Evolutionary conservation across 2,888 invertebrate genomes (phyloP).

Genomic region (Stenodema calcarata): DNA sequence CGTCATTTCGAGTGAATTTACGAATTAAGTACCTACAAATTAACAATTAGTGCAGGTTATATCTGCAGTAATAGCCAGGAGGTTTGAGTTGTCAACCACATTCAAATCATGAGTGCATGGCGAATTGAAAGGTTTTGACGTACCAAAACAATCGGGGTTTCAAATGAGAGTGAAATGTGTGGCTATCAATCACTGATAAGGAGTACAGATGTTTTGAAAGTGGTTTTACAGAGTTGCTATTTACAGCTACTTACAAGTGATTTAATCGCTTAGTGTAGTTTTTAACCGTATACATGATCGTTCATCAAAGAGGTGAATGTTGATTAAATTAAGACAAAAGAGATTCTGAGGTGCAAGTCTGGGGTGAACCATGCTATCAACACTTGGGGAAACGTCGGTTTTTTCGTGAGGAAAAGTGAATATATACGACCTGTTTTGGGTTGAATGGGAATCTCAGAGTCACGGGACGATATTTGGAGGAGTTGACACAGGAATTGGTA

Average conservation of each 20-base stretch:
- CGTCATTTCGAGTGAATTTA: no score
- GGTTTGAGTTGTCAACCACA: neutral
- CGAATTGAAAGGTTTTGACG: neutral
- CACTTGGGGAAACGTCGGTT: neutral
- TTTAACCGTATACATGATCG: neutral
- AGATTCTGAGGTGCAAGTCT: neutral
- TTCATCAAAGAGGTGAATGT: neutral
- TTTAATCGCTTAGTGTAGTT: neutral
- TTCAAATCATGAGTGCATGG: neutral
- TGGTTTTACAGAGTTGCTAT: neutral
- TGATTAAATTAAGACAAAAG: neutral
- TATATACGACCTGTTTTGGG: neutral
- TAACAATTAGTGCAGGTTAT: neutral
- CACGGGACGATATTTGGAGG: neutral
- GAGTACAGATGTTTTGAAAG: neutral
- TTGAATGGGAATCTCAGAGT: neutral
- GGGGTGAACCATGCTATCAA: neutral
- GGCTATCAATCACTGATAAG: conserved; percentile 16
- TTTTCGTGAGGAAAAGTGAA: neutral
- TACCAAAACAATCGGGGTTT: neutral
- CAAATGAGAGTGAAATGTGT: neutral
- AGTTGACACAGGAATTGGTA: neutral
- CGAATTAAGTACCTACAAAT: neutral
- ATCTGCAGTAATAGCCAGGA: no score
- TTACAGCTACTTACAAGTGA: neutral